phyloP scores from a whole-genome alignment of 2,797 vertebrate species.

The Apodemus agrarius region DNA sequence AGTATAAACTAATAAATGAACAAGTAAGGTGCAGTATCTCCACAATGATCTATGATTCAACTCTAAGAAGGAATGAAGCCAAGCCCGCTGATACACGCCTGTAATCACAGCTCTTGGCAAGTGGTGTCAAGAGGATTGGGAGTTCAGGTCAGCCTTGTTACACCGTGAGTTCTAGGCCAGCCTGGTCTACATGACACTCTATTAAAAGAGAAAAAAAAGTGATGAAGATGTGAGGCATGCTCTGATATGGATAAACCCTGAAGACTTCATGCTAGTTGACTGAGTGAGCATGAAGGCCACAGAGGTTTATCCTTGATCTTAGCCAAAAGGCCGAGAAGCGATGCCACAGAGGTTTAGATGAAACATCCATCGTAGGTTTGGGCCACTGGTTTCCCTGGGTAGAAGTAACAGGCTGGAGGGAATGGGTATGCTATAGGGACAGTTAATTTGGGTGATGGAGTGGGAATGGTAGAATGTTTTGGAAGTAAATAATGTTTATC shows the following conservation, averaged over 20 bases:
- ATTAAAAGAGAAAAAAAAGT: not conserved
- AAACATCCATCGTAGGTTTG: not conserved
- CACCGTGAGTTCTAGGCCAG: not conserved
- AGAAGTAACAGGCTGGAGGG: not conserved
- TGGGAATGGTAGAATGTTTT: not conserved
- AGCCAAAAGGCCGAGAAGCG: no score
- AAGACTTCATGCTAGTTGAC: not conserved
- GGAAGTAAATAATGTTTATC: not conserved
- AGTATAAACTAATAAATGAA: not conserved
- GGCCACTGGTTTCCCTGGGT: not conserved
- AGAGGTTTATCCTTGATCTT: no score
- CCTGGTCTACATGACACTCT: not conserved
- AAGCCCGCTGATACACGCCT: not conserved
- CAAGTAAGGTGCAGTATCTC: not conserved
- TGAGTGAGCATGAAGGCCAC: not conserved
- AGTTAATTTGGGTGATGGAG: no score
- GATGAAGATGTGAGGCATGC: not conserved
- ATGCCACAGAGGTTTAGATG: not conserved
- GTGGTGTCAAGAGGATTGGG: not conserved
- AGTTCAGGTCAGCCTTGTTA: not conserved
- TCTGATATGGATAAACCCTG: not conserved
- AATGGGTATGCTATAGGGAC: not conserved
- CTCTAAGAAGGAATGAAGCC: not conserved
- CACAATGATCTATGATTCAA: not conserved
- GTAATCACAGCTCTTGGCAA: not conserved